Conservation (phyloP, 2,797 vertebrate species). For the Nannoperca australis region DNA sequence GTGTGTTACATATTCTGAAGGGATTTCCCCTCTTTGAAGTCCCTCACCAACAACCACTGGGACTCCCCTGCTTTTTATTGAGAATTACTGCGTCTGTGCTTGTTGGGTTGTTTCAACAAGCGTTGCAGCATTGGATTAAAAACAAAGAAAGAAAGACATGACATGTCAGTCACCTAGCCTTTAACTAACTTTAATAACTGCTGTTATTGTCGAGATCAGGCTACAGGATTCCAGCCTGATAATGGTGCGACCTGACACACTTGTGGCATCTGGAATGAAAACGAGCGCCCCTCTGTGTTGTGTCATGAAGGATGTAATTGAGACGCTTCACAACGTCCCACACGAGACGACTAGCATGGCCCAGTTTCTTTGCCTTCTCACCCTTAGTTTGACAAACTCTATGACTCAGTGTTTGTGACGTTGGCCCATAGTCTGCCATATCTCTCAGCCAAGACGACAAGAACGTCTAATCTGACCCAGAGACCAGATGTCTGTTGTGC, state of each 20-base stretch:
- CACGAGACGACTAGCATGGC: background rate
- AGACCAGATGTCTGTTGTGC: background rate
- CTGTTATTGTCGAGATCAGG: background rate
- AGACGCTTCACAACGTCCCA: background rate
- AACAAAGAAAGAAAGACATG: background rate
- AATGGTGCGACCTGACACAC: too few species aligned
- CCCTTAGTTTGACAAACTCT: too few species aligned
- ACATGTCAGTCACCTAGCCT: background rate
- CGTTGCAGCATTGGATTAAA: conserved; percentile 1
- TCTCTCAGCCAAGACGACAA: background rate
- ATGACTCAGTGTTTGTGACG: background rate
- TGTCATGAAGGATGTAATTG: background rate
- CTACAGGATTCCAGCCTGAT: background rate
- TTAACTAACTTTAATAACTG: background rate
- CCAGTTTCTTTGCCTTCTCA: background rate
- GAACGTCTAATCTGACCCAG: background rate
- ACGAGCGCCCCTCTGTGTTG: background rate
- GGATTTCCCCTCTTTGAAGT: conserved; percentile 53
- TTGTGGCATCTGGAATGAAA: background rate
- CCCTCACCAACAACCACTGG: conserved; percentile 18
- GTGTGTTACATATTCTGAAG: conserved; percentile 37
- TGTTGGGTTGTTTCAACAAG: conserved; percentile 3
- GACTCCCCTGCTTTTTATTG: conserved; percentile 46
- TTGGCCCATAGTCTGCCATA: background rate
- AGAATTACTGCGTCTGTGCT: conserved; percentile 5